Conservation (phyloP, 92 coral and sea anemone genomes). For the Actinostola sp. region DNA sequence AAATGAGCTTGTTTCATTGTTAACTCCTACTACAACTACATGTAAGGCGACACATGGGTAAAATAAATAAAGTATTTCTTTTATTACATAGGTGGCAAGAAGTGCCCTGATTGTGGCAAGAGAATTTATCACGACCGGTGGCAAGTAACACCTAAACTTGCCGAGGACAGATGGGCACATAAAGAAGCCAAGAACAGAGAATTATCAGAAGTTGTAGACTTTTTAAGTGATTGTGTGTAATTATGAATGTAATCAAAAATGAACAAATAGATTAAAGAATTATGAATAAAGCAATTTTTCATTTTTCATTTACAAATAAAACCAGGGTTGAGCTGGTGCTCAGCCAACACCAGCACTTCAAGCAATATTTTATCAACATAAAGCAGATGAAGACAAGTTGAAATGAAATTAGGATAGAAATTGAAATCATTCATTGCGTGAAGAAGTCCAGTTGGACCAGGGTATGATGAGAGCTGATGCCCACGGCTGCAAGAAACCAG, state of each 20-base stretch:
- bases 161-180: slow-evolving; percentile 98
- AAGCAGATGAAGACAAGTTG: slow-evolving; percentile 7
- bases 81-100: slow-evolving; percentile 81
- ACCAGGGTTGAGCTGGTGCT: slow-evolving; percentile 18
- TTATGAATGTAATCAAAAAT: too few relatives aligned
- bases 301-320: too few relatives aligned
- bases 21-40: too few relatives aligned
- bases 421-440: background rate
- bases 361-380: background rate
- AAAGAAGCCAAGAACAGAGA: slow-evolving; percentile 97
- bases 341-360: slow-evolving; percentile 10
- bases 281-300: too few relatives aligned
- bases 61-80: background rate
- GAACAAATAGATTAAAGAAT: too few relatives aligned
- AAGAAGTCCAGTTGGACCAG: slow-evolving; percentile 2
- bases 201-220: slow-evolving; percentile 96
- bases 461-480: slow-evolving; percentile 60
- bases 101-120: slow-evolving; percentile 86
- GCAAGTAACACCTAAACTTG: slow-evolving; percentile 91
- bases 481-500: slow-evolving; percentile 77
- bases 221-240: slow-evolving; percentile 81
- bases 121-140: slow-evolving; percentile 91
- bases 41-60: background rate
- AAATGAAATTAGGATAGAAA: background rate
- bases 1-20: too few relatives aligned